Evolutionary conservation across 2,888 invertebrate species (phyloP), one percentile per base, ranked within the genome.

Genomic region (Cotesia congregata): DNA sequence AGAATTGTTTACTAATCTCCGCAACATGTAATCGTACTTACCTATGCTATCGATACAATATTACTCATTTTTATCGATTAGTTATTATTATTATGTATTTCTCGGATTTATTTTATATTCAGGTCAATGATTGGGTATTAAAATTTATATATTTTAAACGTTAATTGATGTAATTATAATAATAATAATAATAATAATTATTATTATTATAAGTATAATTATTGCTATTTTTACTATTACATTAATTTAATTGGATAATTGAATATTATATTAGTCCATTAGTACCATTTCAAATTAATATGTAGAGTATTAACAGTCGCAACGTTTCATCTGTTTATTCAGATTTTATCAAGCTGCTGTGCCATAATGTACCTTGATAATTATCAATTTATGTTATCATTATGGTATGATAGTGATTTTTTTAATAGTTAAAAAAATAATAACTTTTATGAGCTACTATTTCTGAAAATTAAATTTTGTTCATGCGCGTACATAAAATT

Each of bases 1-100:
- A 65, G 50, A 9, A 65, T 67, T 40, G 64, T 67, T 67, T 65
- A 64, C 20, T 40, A 50, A 67, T 72, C 50, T 50, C 50, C 50
- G 9, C 12, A 50, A 12, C 12, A 1, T 50, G 50, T 50, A 50
- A 50, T 50, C 50, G 50, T 12, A 50, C 7, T 50, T 50, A 50
- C 50, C 12, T 50, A 12, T 50, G 4, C 50, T 4, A 12, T 12
- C 12, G 12, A 12, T 50, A 50, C 0, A 30, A 30, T 30, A 30
- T 4, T 30, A 30, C 3, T 30, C 3, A 30, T 30, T 30, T 30
- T 30, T 30, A 30, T 30, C 30, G 30, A 30, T 30, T 30, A 3
- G 30, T 30, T 30, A 30, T 30, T 30, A 30, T 30, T 30, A 30
- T 30, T 30, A 30, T 30, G 2, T 30, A 30, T 30, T 30, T 30